These are phyloP conservation scores for Embiotoca jacksoni DNA, from an alignment of 2,113 vertebrate species.

Conservation along the genomic window DNA sequence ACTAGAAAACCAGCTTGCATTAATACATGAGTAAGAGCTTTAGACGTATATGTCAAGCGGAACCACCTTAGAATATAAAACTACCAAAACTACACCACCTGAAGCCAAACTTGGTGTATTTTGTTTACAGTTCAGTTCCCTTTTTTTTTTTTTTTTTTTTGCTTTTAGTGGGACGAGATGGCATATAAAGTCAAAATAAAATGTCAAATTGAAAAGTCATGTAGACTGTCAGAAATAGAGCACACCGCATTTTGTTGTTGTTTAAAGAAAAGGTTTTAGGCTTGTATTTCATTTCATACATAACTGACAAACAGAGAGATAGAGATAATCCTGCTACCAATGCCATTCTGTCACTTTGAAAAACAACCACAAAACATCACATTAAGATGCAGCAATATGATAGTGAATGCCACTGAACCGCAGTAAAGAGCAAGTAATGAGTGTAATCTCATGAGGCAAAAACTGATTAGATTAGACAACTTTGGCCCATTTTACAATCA, in stretches of 20 bases:
- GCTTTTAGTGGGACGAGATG: constrained; percentile 16
- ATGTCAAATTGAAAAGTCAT: constrained; percentile 34
- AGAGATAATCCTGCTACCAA: neutral
- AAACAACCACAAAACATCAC: constrained; percentile 7
- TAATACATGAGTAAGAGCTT: constrained; percentile 16
- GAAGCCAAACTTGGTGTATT: constrained; percentile 11
- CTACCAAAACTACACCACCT: constrained; percentile 11
- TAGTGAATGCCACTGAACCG: neutral
- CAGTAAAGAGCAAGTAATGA: neutral
- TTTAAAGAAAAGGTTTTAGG: constrained; percentile 4
- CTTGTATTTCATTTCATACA: constrained; percentile 11
- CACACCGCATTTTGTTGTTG: neutral
- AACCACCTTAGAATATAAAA: constrained; percentile 22
- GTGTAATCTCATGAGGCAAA: constrained; percentile 5
- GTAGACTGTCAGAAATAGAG: constrained; percentile 12
- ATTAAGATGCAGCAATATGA: neutral
- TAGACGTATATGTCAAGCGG: constrained; percentile 31
- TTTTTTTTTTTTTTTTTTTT: constrained; percentile 10
- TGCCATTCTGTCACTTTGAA: neutral
- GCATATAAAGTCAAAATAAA: constrained; percentile 10
- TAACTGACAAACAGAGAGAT: neutral
- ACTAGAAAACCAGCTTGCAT: constrained; percentile 6
- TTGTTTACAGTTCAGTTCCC: constrained; percentile 21
- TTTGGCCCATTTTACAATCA: constrained; percentile 17
- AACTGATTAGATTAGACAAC: constrained; percentile 37